Evolutionary conservation across 2,888 invertebrate species (phyloP).

Genomic region (Agrotis puta): DNA sequence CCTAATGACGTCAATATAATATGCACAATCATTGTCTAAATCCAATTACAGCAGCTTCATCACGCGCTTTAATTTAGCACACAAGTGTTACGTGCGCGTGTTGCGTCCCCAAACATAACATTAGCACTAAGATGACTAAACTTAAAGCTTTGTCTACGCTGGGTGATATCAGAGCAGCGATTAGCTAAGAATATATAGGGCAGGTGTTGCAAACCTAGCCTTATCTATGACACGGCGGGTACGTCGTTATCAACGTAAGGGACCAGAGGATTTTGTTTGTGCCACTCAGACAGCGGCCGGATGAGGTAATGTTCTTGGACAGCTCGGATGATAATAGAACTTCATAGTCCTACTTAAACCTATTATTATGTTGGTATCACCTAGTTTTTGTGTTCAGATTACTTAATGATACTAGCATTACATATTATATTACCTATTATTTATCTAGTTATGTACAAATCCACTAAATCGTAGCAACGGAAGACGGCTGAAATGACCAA

Average conservation of each 20-base stretch:
- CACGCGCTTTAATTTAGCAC: constrained; percentile 40
- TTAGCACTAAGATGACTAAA: constrained; percentile 77
- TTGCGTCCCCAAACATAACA: constrained; percentile 70
- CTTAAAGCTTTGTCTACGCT: constrained; percentile 75
- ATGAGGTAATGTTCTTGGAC: constrained; percentile 54
- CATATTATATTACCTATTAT: neutral
- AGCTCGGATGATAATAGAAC: constrained; percentile 34
- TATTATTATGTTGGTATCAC: neutral
- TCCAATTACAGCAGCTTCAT: constrained; percentile 21
- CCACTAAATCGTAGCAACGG: constrained; percentile 16
- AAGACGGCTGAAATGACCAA: constrained; percentile 16
- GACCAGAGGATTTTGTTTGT: constrained; percentile 57
- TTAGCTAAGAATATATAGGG: constrained; percentile 83
- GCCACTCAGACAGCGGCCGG: constrained; percentile 28
- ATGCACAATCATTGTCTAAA: constrained; percentile 7
- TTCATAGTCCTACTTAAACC: constrained; percentile 1
- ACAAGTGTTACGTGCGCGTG: constrained; percentile 57
- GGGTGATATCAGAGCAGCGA: constrained; percentile 77
- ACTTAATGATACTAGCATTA: constrained; percentile 20
- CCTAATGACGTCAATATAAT: constrained; percentile 18
- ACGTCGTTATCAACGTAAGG: constrained; percentile 61
- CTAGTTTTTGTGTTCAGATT: constrained; percentile 21
- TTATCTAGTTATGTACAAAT: constrained; percentile 25
- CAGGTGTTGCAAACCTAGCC: constrained; percentile 81
- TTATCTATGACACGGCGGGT: constrained; percentile 71